These are phyloP conservation scores for Talpa occidentalis DNA, from an alignment of 2,113 vertebrate genomes.

Conservation along the genomic window DNA sequence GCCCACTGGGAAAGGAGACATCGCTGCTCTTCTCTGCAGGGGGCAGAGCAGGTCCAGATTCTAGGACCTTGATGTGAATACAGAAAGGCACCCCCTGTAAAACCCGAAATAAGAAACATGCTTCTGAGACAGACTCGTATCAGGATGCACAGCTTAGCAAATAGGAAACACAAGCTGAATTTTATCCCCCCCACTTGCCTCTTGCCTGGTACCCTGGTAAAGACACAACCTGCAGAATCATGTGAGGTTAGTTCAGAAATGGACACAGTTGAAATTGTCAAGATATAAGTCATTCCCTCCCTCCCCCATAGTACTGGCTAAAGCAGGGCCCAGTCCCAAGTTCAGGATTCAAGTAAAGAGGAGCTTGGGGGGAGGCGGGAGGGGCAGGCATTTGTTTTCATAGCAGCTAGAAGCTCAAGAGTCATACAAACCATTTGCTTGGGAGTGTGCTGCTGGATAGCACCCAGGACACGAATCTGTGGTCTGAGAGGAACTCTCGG, in stretches of 20 bases:
- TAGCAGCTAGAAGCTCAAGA: neutral
- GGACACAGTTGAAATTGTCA: neutral
- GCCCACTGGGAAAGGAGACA: neutral
- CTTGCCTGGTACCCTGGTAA: neutral
- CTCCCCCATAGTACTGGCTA: too few relatives aligned
- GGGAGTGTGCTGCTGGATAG: neutral
- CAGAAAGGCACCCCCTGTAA: neutral
- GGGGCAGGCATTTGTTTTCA: neutral
- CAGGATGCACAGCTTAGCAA: neutral
- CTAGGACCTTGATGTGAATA: neutral
- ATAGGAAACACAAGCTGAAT: neutral
- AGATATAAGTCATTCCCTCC: neutral
- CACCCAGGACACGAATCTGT: neutral
- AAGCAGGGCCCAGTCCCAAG: neutral
- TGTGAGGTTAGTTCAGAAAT: neutral
- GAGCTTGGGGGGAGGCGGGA: neutral
- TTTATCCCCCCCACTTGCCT: neutral
- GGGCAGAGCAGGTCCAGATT: neutral
- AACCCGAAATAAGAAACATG: neutral
- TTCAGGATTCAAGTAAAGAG: neutral
- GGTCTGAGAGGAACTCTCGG: neutral
- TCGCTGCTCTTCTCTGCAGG: neutral
- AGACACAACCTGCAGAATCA: neutral
- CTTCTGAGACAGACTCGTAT: neutral
- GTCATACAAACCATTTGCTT: neutral